Base-by-base conservation (phyloP, 2,797 vertebrate species). In the Siniperca undulata region DNA sequence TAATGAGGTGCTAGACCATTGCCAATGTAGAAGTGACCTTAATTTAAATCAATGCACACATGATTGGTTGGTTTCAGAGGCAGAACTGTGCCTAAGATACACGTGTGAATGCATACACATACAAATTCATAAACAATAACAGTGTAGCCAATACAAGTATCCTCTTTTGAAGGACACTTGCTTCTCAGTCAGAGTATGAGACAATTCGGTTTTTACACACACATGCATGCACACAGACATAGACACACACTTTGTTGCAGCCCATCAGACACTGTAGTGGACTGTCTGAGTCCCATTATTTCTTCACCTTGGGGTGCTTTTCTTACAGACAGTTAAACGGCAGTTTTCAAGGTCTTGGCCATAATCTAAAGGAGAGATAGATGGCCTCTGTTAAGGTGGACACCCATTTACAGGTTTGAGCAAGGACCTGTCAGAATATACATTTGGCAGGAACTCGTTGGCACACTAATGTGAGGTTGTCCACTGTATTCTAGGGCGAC, bases 1-100 rank as follows among this genome's bases (percentile, higher is more conserved):
- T 87, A 90, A 92, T 84, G 80, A 87, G 61, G 75, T 73, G 48
- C 59, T 67, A 58, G 24, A 81, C 66, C 52, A 62, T 34, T 36
- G 24, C 50, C 40, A 11, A 40, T 69, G 70, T 66, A 74, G 71
- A 74, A 72, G 7, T 88, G 80, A 3, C 80, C 80, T 87, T 80
- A 80, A 86, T 84, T 87, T 70, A 65, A 82, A 30, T 76, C 30
- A 50, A 5, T 76, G 24, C 64, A 78, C 66, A 77, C 74, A 30
- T 30, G 30, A 30, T 36, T 62, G 61, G 36, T 78, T 80, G 40
- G 10, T 72, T 62, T 70, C 22, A 77, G 68, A 82, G 67, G 53
- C 55, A 76, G 30, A n/a, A 4, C 30, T 19, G 24, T 48, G n/a
- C 17, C 20, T 71, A 17, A 60, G 27, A 16, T 14, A 12, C 7